Evolutionary conservation across 2,888 invertebrate species (phyloP).

Genomic region (Xestia ashworthii): DNA sequence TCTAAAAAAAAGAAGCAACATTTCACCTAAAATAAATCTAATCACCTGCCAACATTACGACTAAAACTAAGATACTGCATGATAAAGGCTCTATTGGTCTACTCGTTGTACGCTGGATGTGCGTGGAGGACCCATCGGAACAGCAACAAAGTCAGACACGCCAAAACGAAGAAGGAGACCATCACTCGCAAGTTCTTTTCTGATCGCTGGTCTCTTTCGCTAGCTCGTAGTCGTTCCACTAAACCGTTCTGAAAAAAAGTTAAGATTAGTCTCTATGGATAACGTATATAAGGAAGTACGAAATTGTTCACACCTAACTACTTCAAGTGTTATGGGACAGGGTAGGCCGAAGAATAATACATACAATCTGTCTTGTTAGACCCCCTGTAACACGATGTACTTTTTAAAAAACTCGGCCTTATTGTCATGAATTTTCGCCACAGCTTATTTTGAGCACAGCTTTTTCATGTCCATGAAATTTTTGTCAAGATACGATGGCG

Average conservation of each 20-base stretch:
- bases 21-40: slow-evolving; percentile 39
- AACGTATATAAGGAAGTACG: not conserved
- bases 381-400: not conserved
- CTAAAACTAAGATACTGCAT: slow-evolving; percentile 16
- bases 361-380: no score
- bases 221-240: slow-evolving; percentile 84
- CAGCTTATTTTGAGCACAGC: no score
- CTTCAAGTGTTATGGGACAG: not conserved
- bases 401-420: not conserved
- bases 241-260: slow-evolving; percentile 83
- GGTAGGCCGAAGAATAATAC: not conserved
- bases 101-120: slow-evolving; percentile 78
- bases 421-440: not conserved
- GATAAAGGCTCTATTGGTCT: slow-evolving; percentile 27
- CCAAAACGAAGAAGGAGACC: slow-evolving; percentile 81
- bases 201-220: slow-evolving; percentile 84
- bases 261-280: slow-evolving; percentile 2
- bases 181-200: slow-evolving; percentile 84
- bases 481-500: no score
- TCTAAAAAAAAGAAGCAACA: slow-evolving; percentile 29
- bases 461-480: no score
- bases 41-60: slow-evolving; percentile 40
- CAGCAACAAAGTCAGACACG: slow-evolving; percentile 80
- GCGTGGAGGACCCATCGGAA: slow-evolving; percentile 85
- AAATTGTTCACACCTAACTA: not conserved